A percentile compares a stretch with the other conserved stretches of the same genome.
These are phyloP conservation scores for Sorex fumeus DNA, from an alignment of 2,113 vertebrate genomes.

Conservation along the genomic window DNA sequence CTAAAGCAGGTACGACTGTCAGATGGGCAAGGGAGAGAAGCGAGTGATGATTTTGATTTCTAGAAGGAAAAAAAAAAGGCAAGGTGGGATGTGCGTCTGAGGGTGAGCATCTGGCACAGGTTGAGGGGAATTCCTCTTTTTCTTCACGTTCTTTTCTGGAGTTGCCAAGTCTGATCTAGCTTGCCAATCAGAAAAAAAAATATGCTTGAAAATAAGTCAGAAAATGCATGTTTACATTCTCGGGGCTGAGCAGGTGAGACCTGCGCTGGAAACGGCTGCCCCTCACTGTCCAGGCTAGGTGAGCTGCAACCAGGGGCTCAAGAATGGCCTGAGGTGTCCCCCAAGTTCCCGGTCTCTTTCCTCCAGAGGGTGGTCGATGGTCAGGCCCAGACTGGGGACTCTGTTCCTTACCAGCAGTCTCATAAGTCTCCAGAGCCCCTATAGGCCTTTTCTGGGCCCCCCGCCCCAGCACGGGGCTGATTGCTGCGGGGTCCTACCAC, in stretches of 20 bases:
- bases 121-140: background rate
- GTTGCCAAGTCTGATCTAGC: slow-evolving; percentile 1
- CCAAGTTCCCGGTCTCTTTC: background rate
- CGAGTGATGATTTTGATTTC: background rate
- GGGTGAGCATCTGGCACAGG: background rate
- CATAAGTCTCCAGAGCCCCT: fast-evolving
- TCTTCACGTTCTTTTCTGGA: background rate
- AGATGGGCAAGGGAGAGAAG: background rate
- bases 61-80: background rate
- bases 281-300: background rate
- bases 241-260: too few species aligned
- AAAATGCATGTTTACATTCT: background rate
- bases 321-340: too few species aligned
- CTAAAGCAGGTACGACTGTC: fast-evolving
- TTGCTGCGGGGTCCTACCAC: background rate
- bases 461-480: fast-evolving
- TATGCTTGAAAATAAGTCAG: slow-evolving; percentile 27
- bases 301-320: background rate
- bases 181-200: background rate
- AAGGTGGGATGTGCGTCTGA: background rate
- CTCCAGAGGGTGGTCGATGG: background rate
- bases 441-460: background rate
- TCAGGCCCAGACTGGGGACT: background rate
- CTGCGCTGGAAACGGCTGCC: fast-evolving
- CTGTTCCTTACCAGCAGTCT: background rate